Percentiles rank a stretch among this genome's conserved stretches.
Evolutionary conservation across 2,113 vertebrate genomes (phyloP).

Genomic region (Python bivittatus): DNA sequence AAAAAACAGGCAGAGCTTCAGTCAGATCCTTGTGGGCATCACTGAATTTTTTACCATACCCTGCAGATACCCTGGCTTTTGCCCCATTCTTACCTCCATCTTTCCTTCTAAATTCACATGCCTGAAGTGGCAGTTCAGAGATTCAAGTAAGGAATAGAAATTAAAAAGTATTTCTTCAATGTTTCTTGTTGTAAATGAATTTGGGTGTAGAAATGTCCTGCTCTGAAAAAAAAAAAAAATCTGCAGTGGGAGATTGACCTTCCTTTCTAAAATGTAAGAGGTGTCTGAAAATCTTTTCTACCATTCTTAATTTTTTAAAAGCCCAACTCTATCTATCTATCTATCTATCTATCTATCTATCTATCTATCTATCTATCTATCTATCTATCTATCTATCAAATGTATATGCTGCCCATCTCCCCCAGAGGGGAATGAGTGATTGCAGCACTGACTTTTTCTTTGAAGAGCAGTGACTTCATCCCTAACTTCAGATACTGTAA

Average conservation of each 20-base stretch:
- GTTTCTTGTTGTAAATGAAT: background rate
- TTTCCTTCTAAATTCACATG: background rate
- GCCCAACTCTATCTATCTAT: no score
- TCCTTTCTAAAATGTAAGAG: background rate
- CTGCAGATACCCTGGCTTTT: background rate
- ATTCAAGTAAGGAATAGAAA: background rate
- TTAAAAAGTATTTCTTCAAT: background rate
- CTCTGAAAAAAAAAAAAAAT: background rate
- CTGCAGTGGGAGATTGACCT: background rate
- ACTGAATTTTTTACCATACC: background rate
- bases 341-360: no score
- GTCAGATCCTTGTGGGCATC: background rate
- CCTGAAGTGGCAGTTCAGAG: background rate
- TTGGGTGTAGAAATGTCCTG: background rate
- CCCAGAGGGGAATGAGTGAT: no score
- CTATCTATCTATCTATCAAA: no score
- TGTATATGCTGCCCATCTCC: no score
- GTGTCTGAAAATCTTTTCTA: background rate
- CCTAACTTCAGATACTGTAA: background rate
- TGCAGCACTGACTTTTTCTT: background rate
- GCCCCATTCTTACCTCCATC: background rate
- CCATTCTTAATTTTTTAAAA: background rate
- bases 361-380: no score
- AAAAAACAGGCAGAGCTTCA: background rate
- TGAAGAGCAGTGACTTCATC: background rate